These are phyloP conservation scores for Drosophila multiciliata DNA, from an alignment of 2,888 invertebrate genomes.

Conservation along the genomic window DNA sequence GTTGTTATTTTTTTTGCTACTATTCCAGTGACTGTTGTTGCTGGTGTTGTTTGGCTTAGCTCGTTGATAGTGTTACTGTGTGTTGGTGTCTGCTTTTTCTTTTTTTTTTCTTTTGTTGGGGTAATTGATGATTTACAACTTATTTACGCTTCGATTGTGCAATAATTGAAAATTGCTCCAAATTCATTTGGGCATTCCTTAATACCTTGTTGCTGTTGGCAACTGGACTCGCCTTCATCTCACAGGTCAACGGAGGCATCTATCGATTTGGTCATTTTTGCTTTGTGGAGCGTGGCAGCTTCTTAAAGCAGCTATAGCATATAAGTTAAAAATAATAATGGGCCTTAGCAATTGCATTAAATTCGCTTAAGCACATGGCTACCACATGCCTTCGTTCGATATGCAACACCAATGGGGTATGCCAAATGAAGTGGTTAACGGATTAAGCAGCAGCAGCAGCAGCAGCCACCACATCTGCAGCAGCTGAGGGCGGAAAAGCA, in stretches of 20 bases:
- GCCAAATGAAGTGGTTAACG: conserved; percentile 65
- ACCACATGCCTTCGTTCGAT: conserved; percentile 41
- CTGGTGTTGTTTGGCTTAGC: conserved; percentile 21
- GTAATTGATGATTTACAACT: conserved; percentile 83
- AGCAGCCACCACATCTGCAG: conserved; percentile 13
- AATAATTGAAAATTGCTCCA: conserved; percentile 80
- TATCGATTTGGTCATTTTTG: conserved; percentile 46
- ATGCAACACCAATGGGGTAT: conserved; percentile 64
- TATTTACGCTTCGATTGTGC: conserved; percentile 81
- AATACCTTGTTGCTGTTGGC: conserved; percentile 43
- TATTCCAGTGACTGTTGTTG: conserved; percentile 23
- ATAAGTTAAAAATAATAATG: conserved; percentile 45
- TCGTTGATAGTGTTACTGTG: conserved; percentile 29
- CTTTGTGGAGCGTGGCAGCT: conserved; percentile 8
- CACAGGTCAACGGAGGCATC: conserved; percentile 40
- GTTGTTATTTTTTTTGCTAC: conserved; percentile 56
- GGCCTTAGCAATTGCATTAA: conserved; percentile 50
- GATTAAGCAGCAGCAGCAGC: conserved; percentile 58
- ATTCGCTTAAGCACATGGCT: conserved; percentile 57
- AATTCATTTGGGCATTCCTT: conserved; percentile 72
- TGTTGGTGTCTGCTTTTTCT: conserved; percentile 57
- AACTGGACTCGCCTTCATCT: conserved; percentile 30
- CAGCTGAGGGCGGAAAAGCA: conserved; percentile 39
- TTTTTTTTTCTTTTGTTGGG: conserved; percentile 19
- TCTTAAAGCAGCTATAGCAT: conserved; percentile 22